These are phyloP conservation scores for Globicephala melas DNA, from an alignment of 2,113 vertebrate species.

Conservation along the genomic window DNA sequence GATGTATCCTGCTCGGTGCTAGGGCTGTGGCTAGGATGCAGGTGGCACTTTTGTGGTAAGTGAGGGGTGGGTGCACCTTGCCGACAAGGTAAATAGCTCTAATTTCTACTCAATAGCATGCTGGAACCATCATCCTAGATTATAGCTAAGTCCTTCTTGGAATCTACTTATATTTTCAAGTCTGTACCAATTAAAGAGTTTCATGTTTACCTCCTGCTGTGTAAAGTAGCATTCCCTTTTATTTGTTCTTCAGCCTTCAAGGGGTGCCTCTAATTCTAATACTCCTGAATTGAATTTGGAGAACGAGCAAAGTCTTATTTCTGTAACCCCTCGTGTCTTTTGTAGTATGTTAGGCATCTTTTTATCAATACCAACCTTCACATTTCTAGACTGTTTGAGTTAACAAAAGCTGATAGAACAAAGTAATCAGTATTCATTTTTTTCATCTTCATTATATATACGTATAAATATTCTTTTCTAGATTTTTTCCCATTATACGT, in stretches of 20 bases:
- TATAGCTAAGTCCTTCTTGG: constrained; percentile 30
- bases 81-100: constrained; percentile 48
- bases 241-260: background rate
- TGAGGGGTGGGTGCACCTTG: background rate
- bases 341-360: background rate
- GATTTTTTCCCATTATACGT: background rate
- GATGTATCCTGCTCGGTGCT: background rate
- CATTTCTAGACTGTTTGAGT: background rate
- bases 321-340: background rate
- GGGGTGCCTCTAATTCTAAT: constrained; percentile 8
- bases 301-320: background rate
- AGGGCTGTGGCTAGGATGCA: background rate
- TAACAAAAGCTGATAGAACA: background rate
- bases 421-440: background rate
- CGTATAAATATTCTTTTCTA: background rate
- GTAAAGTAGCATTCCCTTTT: constrained; percentile 37
- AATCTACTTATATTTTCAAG: constrained; percentile 41
- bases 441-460: background rate
- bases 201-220: constrained; percentile 22
- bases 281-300: background rate
- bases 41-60: background rate
- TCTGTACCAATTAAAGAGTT: constrained; percentile 32
- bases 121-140: constrained; percentile 26
- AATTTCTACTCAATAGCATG: constrained; percentile 42
- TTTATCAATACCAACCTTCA: constrained; percentile 1